phyloP scores from a whole-genome alignment of 2,113 vertebrate species.

The Ptyas mucosa region DNA sequence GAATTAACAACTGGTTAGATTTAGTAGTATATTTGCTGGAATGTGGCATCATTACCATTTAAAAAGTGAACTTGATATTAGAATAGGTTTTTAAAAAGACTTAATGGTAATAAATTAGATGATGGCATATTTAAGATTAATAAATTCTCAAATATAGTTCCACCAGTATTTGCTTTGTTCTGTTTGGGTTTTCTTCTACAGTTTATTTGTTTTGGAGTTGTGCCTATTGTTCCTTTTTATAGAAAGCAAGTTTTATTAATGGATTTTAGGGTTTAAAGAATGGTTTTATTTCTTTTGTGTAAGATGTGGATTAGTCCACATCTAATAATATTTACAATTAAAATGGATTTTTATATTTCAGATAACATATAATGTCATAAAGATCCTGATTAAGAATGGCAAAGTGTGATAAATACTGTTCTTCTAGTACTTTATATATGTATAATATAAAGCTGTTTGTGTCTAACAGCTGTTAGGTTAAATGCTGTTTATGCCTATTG shows the following conservation, averaged over 20 bases:
- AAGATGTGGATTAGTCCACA: too few relatives aligned
- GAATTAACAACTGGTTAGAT: neutral
- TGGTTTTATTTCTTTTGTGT: neutral
- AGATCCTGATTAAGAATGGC: neutral
- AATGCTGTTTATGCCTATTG: neutral
- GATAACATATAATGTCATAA: neutral
- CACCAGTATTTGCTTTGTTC: neutral
- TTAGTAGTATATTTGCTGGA: neutral
- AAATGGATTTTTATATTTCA: neutral
- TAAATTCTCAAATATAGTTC: neutral
- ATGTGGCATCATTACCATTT: neutral
- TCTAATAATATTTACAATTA: constrained; percentile 9
- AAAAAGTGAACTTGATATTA: neutral
- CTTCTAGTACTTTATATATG: constrained; percentile 7
- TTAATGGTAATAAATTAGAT: neutral
- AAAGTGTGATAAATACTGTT: neutral
- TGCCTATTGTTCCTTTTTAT: constrained; percentile 47
- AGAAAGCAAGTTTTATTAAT: constrained; percentile 75
- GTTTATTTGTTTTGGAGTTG: constrained; percentile 26
- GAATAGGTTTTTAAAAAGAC: neutral
- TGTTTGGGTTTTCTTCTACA: constrained; percentile 38
- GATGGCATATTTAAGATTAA: constrained; percentile 1
- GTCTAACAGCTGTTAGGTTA: constrained; percentile 15
- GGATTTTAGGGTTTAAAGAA: neutral
- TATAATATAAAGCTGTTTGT: constrained; percentile 22